Evolutionary conservation across 2,797 vertebrate genomes (phyloP), one percentile per base, ranked within the genome.

Genomic region (Cryptoblepharus egeriae): DNA sequence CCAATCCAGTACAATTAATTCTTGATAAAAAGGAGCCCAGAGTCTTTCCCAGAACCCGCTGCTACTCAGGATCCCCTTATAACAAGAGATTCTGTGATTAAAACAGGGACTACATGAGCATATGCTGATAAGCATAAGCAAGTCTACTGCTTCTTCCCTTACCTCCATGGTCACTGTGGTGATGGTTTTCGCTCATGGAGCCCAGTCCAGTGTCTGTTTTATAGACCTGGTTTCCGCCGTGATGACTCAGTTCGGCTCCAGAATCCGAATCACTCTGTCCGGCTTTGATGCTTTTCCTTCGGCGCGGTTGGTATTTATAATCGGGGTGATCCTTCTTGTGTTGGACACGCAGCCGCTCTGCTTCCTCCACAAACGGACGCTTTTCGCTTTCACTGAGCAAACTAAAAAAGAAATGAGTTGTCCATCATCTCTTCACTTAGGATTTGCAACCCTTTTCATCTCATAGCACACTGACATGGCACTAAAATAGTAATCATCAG

Each of bases 261-360:
- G 97, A 97, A 86, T 99, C 98, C 0, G 97, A 96, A 91, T 99
- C 99, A 1, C 97, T 97, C 93, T 98, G 98, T 58, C 98, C 97
- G 0, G 97, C 95, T 89, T 99, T 99, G 60, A 97, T 96, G 18
- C 97, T 98, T 96, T 99, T 99, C 86, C 98, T 95, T 81, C 98
- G 88, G 49, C 98, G 96, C 0, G 98, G 98, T 88, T 99, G 98
- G 94, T 99, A 99, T 95, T 99, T 99, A 90, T 99, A 99, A 94
- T 99, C 98, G 2, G 99, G 98, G 88, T 99, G 98, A 93, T 99
- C 99, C 90, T 99, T 99, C 94, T 99, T 99, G 95, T 99, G 99
- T 92, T 99, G 99, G 77, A 99, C 97, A 57, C 99, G 95, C 67
- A 99, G 96, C 75, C 99, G 95, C 91, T 99, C 98, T 0, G 98